phyloP scores from a whole-genome alignment of 2,888 invertebrate genomes.

The Auanema freiburgensis region DNA sequence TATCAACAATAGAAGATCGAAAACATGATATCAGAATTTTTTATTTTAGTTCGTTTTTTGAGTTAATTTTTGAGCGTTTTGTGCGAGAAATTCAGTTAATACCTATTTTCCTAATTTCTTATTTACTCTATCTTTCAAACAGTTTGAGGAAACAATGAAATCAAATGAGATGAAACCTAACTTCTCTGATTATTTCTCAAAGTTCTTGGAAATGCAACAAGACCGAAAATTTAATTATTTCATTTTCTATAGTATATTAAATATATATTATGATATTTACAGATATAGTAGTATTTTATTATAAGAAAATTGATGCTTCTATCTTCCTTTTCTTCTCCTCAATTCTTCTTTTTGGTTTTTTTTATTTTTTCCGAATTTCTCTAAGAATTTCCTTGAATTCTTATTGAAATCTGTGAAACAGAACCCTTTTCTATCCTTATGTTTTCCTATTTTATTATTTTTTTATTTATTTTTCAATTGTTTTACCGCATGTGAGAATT shows the following conservation, averaged over 20 bases:
- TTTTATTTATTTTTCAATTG: conserved; percentile 12
- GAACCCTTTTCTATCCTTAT: conserved; percentile 9
- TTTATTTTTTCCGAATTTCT: conserved; percentile 13
- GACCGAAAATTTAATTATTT: no score
- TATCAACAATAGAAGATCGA: neutral
- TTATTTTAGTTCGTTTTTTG: neutral
- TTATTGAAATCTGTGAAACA: conserved; percentile 3
- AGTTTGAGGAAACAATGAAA: neutral
- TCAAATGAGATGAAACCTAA: neutral
- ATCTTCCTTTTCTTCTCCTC: conserved; percentile 22
- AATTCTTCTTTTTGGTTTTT: conserved; percentile 18
- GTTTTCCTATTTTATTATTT: conserved; percentile 8
- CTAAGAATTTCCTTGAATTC: conserved; percentile 6
- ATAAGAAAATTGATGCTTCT: conserved; percentile 4
- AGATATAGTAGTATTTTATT: no score
- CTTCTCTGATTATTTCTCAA: conserved; percentile 3
- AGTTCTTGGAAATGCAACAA: conserved; percentile 5
- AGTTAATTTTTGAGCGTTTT: conserved; percentile 17
- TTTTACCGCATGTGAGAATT: conserved; percentile 9
- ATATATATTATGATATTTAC: neutral
- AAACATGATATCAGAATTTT: neutral
- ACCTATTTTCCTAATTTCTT: conserved; percentile 9
- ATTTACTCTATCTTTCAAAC: neutral
- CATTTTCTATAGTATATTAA: conserved; percentile 18
- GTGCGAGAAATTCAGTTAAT: conserved; percentile 5